Percentiles rank a stretch among this genome's conserved stretches.
Conservation (phyloP, 2,888 invertebrate species). For the Agriopis aurantiaria region DNA sequence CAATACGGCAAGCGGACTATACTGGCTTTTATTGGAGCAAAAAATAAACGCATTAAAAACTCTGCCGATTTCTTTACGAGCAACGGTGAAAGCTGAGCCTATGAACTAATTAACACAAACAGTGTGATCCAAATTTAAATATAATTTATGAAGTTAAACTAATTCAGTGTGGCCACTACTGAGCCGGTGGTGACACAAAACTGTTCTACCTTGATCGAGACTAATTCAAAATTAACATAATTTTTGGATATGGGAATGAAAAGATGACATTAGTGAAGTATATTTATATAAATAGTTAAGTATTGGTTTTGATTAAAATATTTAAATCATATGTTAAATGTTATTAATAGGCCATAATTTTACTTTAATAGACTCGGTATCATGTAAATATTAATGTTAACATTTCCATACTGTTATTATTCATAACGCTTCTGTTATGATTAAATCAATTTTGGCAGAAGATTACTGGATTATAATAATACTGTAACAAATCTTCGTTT, state of each 20-base stretch:
- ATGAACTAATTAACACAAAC: slow-evolving; percentile 41
- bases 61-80: slow-evolving; percentile 49
- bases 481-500: slow-evolving; percentile 22
- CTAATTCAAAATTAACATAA: slow-evolving; percentile 27
- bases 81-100: slow-evolving; percentile 42
- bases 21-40: slow-evolving; percentile 72
- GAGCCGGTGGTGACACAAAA: not conserved
- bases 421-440: slow-evolving; percentile 33
- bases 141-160: slow-evolving; percentile 15
- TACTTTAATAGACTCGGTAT: slow-evolving; percentile 27
- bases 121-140: slow-evolving; percentile 39
- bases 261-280: slow-evolving; percentile 31
- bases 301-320: slow-evolving; percentile 32
- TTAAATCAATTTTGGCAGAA: slow-evolving; percentile 17
- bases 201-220: not conserved
- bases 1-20: slow-evolving; percentile 49
- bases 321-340: slow-evolving; percentile 32
- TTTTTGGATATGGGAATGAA: slow-evolving; percentile 2
- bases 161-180: not conserved
- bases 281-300: slow-evolving; percentile 14
- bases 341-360: slow-evolving; percentile 36
- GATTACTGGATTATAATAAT: slow-evolving; percentile 10
- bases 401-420: slow-evolving; percentile 28
- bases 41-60: slow-evolving; percentile 70
- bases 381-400: slow-evolving; percentile 31